phyloP scores from a whole-genome alignment of 2,888 invertebrate species.

The Acrobeloides nanus region DNA sequence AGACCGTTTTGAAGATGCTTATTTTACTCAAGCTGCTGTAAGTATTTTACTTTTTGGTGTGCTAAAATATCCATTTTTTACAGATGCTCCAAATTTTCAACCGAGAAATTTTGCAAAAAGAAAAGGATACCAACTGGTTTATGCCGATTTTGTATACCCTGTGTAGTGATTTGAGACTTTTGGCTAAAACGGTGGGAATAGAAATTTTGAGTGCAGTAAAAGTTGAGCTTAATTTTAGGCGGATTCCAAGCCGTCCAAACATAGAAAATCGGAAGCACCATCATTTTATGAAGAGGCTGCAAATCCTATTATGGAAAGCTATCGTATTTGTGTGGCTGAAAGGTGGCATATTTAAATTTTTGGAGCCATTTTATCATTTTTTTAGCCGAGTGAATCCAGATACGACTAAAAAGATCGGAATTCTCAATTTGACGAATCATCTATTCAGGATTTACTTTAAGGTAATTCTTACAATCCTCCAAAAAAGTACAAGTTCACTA shows the following conservation, averaged over 20 bases:
- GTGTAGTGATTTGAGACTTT: constrained; percentile 78
- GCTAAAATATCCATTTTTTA: constrained; percentile 7
- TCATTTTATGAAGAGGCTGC: constrained; percentile 33
- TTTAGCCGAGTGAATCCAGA: constrained; percentile 21
- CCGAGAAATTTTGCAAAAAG: constrained; percentile 69
- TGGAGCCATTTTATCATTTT: background rate
- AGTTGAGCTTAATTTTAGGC: constrained; percentile 18
- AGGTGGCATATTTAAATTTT: constrained; percentile 15
- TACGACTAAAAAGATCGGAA: constrained; percentile 85
- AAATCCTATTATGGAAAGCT: constrained; percentile 32
- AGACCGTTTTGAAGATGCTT: constrained; percentile 20
- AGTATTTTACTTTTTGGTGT: background rate
- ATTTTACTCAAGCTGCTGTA: constrained; percentile 33
- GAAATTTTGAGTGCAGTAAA: background rate
- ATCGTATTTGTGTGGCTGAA: constrained; percentile 30
- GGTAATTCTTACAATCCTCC: too few relatives aligned
- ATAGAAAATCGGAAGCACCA: too few relatives aligned
- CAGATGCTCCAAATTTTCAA: constrained; percentile 45
- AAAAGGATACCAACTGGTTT: constrained; percentile 84
- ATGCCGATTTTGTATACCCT: constrained; percentile 83
- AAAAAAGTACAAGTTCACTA: too few relatives aligned
- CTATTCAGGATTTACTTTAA: constrained; percentile 91
- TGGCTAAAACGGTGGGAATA: constrained; percentile 57
- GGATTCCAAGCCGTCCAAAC: constrained; percentile 22
- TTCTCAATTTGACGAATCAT: constrained; percentile 91